Evolutionary conservation across 2,888 invertebrate genomes (phyloP), one percentile per base, ranked within the genome.

Genomic region (Geotrupes spiniger): DNA sequence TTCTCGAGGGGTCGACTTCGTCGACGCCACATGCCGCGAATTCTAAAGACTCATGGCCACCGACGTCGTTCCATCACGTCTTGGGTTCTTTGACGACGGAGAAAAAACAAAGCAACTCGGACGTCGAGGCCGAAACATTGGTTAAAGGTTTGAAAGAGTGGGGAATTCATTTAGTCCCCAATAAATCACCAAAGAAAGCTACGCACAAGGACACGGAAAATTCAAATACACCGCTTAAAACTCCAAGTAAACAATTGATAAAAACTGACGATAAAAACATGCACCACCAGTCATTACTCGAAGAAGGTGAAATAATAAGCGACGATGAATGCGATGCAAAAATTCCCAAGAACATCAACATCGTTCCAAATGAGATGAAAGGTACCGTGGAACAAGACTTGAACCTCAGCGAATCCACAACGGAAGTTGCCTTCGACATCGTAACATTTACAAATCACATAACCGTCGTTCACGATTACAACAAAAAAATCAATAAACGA

Each of bases 131-230:
- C 0, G 62, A 66, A 37, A 62, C 60, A 33, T 46, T 70, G 17
- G 64, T 71, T 2, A 59, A 63, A 46, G 67, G 59, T 36, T 54
- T 71, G 31, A 66, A 66, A 46, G 63, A 70, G 50, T 53, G 70
- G 36, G 72, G 72, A 2, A 71, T 72, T 37, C 66, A 67, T 59
- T 58, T 72, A 28, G 54, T 71, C 39, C 68, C 62, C 1, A 70
- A 69, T 37, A 64, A 63, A 46, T 49, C 60, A 1, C 60, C 62
- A 10, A 54, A 52, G 29, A 63, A 60, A 38, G 8, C 10, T 10
- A 45, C 15, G 9, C 10, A 8, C 11, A 10, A 28, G 9, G 8
- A 46, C 10, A 31, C 14, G 10, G 2, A 10, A 9, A 6, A 28
- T 10, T 4, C 11, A 2, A 42, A 15, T 2, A n/a, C n/a, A n/a